Evolutionary conservation across 2,113 vertebrate genomes (phyloP).

Genomic region (Glaucomys volans): DNA sequence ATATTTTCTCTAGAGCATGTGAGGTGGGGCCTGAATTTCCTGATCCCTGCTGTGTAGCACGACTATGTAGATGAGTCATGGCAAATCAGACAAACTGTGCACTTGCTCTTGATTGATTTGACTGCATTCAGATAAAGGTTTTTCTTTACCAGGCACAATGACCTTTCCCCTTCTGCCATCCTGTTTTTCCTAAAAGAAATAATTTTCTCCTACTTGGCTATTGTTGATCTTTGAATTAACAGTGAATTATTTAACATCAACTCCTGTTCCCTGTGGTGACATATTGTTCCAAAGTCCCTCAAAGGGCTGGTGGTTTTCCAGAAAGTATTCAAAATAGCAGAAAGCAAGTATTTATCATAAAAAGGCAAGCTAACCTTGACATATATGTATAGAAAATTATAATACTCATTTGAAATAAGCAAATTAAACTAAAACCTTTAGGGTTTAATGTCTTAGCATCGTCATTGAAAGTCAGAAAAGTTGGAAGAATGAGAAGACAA

Average conservation of each 20-base stretch:
- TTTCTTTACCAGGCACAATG: constrained; percentile 9
- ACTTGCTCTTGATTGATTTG: constrained; percentile 59
- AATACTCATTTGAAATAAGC: neutral
- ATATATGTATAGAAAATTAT: neutral
- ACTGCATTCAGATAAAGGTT: constrained; percentile 41
- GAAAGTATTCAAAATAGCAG: constrained; percentile 38
- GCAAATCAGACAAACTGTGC: constrained; percentile 52
- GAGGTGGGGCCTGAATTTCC: neutral
- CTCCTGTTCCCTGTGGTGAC: neutral
- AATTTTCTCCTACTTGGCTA: constrained; percentile 11
- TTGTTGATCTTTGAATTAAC: constrained; percentile 59
- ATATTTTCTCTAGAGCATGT: constrained; percentile 17
- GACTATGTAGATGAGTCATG: constrained; percentile 28
- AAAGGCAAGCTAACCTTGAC: neutral
- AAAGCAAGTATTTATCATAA: neutral
- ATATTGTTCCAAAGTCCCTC: constrained; percentile 45
- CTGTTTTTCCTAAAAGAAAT: constrained; percentile 54
- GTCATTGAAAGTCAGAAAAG: neutral
- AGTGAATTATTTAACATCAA: constrained; percentile 59
- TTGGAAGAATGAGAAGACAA: neutral
- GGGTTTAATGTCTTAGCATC: neutral
- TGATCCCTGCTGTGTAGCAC: constrained; percentile 23
- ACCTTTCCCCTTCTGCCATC: constrained; percentile 1
- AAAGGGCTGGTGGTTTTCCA: constrained; percentile 40
- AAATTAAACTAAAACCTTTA: constrained; percentile 6